Conservation (phyloP, 2,113 vertebrate genomes). For the Tragulus kanchil region DNA sequence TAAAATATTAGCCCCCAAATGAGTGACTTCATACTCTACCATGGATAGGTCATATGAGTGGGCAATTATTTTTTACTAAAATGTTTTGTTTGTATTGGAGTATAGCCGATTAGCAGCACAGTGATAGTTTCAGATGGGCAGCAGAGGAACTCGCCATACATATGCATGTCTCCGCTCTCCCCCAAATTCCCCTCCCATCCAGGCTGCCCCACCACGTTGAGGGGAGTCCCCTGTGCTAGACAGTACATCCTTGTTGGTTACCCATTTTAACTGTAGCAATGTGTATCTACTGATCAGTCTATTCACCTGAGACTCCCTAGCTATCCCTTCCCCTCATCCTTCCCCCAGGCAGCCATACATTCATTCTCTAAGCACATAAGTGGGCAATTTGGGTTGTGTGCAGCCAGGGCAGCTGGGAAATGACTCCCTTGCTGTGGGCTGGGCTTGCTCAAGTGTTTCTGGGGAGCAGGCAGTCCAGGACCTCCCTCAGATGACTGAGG, state of each 20-base stretch:
- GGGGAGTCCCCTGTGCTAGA: neutral
- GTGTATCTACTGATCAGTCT: neutral
- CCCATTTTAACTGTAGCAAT: neutral
- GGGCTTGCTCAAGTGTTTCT: neutral
- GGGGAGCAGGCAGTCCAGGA: accelerated
- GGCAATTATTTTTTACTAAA: neutral
- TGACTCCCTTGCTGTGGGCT: neutral
- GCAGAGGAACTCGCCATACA: neutral
- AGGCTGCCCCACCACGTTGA: neutral
- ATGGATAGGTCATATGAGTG: neutral
- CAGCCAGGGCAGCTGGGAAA: neutral
- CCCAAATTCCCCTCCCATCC: neutral
- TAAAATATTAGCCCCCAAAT: neutral
- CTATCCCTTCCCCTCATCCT: neutral
- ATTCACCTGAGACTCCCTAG: neutral
- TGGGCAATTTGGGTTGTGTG: neutral
- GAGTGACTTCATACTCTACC: neutral
- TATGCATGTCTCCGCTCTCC: neutral
- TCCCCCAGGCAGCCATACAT: neutral
- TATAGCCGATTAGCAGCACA: neutral
- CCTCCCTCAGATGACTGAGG: neutral
- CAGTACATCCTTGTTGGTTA: neutral
- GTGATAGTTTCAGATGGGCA: neutral
- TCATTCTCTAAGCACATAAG: neutral
- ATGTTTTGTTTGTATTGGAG: neutral